A percentile compares a stretch with the other conserved stretches of the same genome.
phyloP scores from a whole-genome alignment of 1,140 invertebrate species.

The Sinella curviseta region DNA sequence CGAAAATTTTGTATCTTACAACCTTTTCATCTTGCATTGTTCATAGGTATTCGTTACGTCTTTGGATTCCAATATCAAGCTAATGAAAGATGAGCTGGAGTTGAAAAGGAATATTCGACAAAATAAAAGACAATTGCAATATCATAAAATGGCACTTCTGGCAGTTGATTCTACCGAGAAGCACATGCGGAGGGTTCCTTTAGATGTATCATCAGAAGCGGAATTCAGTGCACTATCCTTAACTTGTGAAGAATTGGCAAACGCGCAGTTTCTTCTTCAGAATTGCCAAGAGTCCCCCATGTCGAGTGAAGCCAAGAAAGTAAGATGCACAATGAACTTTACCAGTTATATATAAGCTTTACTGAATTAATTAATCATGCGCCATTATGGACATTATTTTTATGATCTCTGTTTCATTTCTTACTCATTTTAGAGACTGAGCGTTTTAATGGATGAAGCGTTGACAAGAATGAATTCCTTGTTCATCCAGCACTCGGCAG shows the following conservation, averaged over 20 bases:
- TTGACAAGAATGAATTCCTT: background rate
- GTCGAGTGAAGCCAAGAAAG: background rate
- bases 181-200: conserved; percentile 35
- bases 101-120: conserved; percentile 28
- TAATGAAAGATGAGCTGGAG: conserved; percentile 35
- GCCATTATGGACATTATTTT: no score
- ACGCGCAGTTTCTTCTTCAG: conserved; percentile 34
- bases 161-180: conserved; percentile 40
- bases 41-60: conserved; percentile 34
- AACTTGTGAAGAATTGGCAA: conserved; percentile 41
- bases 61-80: conserved; percentile 26
- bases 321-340: background rate
- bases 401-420: background rate
- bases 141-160: conserved; percentile 29
- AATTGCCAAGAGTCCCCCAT: conserved; percentile 32
- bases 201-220: conserved; percentile 17
- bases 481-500: background rate
- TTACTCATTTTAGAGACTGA: background rate
- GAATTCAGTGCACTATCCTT: conserved; percentile 38
- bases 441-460: background rate
- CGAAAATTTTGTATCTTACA: background rate
- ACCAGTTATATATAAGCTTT: no score
- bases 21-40: background rate
- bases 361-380: no score
- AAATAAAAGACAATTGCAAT: conserved; percentile 37